Base-by-base conservation (phyloP, 2,797 vertebrate species). In the Gymnocypris eckloni region DNA sequence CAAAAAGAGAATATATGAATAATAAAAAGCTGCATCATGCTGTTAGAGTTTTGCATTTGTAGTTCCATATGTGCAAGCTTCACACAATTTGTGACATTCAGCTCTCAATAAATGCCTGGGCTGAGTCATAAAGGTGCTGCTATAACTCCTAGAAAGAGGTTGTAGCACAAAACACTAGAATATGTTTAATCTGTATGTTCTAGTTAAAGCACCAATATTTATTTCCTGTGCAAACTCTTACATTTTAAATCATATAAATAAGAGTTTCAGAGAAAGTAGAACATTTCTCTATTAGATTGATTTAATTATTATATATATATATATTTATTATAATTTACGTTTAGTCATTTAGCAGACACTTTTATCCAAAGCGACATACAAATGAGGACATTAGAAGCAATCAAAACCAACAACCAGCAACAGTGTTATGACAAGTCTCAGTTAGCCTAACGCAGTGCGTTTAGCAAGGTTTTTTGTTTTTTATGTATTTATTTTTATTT, bases 31-130 rank as follows among this genome's bases (percentile, higher is more conserved):
- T 28, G 71, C 13, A 28, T 28, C 71, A 18, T 72, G 25, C 8
- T 72, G 39, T 45, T 45, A 45, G 41, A 25, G 11, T 28, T 73
- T 1, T 45, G 2, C 11, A 48, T 37, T 25, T 67, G 43, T 67
- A 28, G 41, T 20, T 52, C 69, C 9, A 37, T 11, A 22, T 12
- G 59, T 11, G 18, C 61, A 54, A 6, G 13, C 20, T 69, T 67
- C 43, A 28, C 28, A 28, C 4, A 67, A 69, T 37, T 81, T 52
- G 18, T 37, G 41, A 80, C 16, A 48, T 50, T 43, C 3, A 48
- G 18, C 43, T n/a, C 22, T 80, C 43, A 50, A 13, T 9, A 11
- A 50, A 80, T 80, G 79, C 48, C 45, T 80, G 61, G 61, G 33
- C 28, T 81, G 45, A n/a, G 61, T 37, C 33, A 50, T 10, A 33